These are phyloP conservation scores for Prionailurus viverrinus DNA, from an alignment of 2,113 vertebrate species.

Conservation along the genomic window DNA sequence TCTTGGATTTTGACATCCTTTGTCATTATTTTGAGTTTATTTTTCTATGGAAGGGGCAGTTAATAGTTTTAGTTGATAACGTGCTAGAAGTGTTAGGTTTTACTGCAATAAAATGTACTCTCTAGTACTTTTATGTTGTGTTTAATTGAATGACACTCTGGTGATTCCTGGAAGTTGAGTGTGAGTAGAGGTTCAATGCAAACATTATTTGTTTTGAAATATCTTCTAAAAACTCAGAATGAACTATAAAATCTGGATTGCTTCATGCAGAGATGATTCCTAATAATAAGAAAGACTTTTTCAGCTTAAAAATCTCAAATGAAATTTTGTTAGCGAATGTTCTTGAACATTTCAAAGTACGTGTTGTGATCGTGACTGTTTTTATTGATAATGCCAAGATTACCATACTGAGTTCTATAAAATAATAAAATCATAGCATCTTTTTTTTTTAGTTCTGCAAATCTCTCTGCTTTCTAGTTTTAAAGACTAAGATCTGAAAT, in stretches of 20 bases:
- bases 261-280: not conserved
- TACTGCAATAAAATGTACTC: not conserved
- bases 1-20: not conserved
- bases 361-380: not conserved
- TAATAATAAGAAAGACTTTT: not conserved
- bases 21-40: slow-evolving; percentile 36
- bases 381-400: not conserved
- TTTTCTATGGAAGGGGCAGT: not conserved
- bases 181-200: not conserved
- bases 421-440: not conserved
- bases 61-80: not conserved
- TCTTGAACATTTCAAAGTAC: slow-evolving; percentile 19
- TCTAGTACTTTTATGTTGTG: slow-evolving; percentile 8
- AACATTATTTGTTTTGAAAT: slow-evolving; percentile 13
- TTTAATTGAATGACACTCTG: not conserved
- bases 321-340: not conserved
- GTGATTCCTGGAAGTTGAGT: not conserved
- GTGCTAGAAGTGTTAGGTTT: not conserved
- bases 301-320: not conserved
- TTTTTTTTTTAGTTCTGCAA: not conserved
- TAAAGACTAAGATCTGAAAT: not conserved
- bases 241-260: not conserved
- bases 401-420: not conserved
- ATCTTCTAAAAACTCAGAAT: slow-evolving; percentile 12
- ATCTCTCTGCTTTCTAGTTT: slow-evolving; percentile 2